Evolutionary conservation across 1,140 invertebrate species (phyloP).

Genomic region (Ylistrum balloti): DNA sequence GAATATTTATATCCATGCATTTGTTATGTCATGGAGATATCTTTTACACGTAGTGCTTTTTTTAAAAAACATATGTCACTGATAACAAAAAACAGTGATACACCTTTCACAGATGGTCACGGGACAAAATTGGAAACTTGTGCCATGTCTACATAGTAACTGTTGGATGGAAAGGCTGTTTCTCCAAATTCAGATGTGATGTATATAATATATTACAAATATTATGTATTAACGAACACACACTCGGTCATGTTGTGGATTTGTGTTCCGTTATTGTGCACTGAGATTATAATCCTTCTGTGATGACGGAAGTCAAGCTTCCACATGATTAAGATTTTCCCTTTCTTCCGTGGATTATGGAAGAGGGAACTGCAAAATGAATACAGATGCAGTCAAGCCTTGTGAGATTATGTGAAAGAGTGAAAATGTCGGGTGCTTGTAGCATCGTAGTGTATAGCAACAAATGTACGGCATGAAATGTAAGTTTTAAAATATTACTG

Average conservation of each 20-base stretch:
- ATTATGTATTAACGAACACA: not conserved
- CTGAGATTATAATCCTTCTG: slow-evolving; percentile 15
- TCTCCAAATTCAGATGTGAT: slow-evolving; percentile 15
- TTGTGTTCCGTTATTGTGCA: not conserved
- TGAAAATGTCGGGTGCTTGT: not conserved
- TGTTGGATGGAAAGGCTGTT: not conserved
- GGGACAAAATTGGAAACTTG: not conserved
- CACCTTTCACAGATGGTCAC: too few species aligned
- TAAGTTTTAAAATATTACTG: not conserved
- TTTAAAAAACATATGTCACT: not conserved
- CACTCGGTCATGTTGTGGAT: not conserved
- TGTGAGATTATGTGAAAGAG: not conserved
- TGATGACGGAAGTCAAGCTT: slow-evolving; percentile 10
- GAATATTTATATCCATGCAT: too few species aligned
- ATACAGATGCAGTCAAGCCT: not conserved
- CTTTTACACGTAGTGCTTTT: not conserved
- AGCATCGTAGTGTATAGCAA: not conserved
- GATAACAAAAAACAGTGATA: not conserved
- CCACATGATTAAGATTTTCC: slow-evolving; percentile 3
- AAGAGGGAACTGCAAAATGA: not conserved
- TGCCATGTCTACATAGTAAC: not conserved
- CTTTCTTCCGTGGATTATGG: not conserved
- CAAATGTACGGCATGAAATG: not conserved
- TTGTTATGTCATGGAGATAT: too few species aligned
- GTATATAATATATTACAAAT: not conserved